Evolutionary conservation across 2,888 invertebrate species (phyloP).

Genomic region (Athalia circularis): DNA sequence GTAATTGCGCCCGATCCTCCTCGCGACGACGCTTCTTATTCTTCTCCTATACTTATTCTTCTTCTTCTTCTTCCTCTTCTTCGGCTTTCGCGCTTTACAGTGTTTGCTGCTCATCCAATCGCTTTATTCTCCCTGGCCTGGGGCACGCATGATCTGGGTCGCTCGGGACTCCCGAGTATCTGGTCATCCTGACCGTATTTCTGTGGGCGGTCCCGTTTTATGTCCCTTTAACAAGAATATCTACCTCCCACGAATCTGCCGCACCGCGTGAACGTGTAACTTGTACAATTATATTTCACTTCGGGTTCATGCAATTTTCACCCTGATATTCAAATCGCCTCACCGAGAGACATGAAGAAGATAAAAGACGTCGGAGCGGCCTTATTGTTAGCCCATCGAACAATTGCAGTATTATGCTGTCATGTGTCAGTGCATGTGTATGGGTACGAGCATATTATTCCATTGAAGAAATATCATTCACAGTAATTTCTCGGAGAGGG

Average conservation of each 20-base stretch:
- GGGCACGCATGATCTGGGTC: constrained; percentile 46
- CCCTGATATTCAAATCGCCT: background rate
- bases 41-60: constrained; percentile 12
- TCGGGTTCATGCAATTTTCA: background rate
- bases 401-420: too few relatives aligned
- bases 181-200: constrained; percentile 40
- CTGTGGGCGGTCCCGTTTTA: constrained; percentile 58
- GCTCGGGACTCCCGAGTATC: constrained; percentile 25
- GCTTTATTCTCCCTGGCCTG: constrained; percentile 17
- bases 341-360: too few relatives aligned
- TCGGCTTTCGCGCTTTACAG: background rate
- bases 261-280: constrained; percentile 6
- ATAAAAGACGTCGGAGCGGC: too few relatives aligned
- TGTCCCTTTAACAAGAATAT: constrained; percentile 52
- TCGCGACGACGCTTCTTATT: constrained; percentile 12
- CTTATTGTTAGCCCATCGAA: too few relatives aligned
- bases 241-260: constrained; percentile 53
- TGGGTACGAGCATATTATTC: background rate
- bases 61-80: constrained; percentile 1
- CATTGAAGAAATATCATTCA: background rate
- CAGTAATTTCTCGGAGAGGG: background rate
- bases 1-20: constrained; percentile 35
- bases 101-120: constrained; percentile 1
- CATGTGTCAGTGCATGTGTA: too few relatives aligned
- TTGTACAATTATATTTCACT: background rate